These are phyloP conservation scores for Macaria notata DNA, from an alignment of 2,888 invertebrate genomes.

Conservation along the genomic window DNA sequence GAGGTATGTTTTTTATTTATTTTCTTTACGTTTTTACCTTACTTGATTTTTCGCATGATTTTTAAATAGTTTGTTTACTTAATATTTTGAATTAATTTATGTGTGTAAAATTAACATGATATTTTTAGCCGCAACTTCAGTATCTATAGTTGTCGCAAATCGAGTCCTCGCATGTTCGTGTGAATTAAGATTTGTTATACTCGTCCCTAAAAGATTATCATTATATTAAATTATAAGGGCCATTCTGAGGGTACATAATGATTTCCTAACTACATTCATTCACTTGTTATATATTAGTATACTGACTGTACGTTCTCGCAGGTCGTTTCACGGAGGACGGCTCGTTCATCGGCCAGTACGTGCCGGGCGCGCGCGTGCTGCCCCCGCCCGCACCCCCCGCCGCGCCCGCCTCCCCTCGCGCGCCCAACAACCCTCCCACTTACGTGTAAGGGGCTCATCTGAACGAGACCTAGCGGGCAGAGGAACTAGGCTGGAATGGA, in stretches of 20 bases:
- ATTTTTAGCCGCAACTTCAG: no score
- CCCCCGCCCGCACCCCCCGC: slow-evolving; percentile 62
- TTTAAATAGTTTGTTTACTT: slow-evolving; percentile 9
- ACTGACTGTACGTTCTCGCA: slow-evolving; percentile 40
- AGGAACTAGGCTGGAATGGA: background rate
- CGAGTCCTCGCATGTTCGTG: no score
- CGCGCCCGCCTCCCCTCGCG: slow-evolving; percentile 34
- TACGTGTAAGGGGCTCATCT: slow-evolving; percentile 46
- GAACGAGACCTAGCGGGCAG: background rate
- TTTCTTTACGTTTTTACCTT: slow-evolving; percentile 38
- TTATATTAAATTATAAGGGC: no score
- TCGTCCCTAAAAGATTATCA: no score
- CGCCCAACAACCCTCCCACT: slow-evolving; percentile 47
- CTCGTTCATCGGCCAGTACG: slow-evolving; percentile 98
- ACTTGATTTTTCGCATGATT: slow-evolving; percentile 26
- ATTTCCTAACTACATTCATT: no score
- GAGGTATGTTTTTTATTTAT: slow-evolving; percentile 69
- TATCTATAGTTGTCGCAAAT: no score
- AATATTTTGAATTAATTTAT: slow-evolving; percentile 6
- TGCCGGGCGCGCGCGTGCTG: slow-evolving; percentile 89
- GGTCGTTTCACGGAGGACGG: slow-evolving; percentile 98
- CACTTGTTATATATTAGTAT: no score
- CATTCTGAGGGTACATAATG: no score
- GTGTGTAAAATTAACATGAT: no score
- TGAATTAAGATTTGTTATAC: no score